These are phyloP conservation scores for Propithecus coquereli DNA, from an alignment of 2,113 vertebrate genomes.

Conservation along the genomic window DNA sequence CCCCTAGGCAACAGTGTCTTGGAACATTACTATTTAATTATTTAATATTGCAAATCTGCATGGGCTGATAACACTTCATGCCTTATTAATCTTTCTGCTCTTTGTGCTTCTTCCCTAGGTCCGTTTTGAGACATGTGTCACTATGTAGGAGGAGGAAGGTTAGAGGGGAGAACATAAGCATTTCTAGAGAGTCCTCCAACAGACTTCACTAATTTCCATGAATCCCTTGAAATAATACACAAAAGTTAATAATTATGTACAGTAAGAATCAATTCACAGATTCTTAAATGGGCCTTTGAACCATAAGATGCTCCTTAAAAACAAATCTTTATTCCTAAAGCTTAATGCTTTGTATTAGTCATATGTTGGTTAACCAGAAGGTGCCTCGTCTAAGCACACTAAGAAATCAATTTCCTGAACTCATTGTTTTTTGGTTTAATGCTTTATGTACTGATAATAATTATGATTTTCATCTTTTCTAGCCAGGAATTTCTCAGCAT, in stretches of 20 bases:
- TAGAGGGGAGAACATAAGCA: neutral
- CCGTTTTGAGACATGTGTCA: neutral
- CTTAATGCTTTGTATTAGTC: neutral
- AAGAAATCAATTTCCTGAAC: neutral
- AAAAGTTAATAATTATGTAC: neutral
- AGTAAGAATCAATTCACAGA: neutral
- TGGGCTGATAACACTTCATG: neutral
- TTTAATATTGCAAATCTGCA: neutral
- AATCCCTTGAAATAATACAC: neutral
- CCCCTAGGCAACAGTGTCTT: neutral
- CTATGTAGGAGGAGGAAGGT: neutral
- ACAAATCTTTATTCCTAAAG: neutral
- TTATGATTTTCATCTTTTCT: neutral
- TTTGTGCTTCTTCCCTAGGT: neutral
- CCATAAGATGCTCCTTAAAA: neutral
- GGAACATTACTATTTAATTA: neutral
- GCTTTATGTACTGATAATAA: neutral
- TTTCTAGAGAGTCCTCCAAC: neutral
- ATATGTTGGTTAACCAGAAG: neutral
- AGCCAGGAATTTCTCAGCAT: neutral
- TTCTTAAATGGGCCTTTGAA: neutral
- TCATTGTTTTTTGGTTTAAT: conserved; percentile 22
- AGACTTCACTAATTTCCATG: neutral
- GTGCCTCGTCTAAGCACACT: neutral
- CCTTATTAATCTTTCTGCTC: neutral